These are phyloP conservation scores for Cynopterus brachyotis DNA, from an alignment of 2,113 vertebrate genomes.

Conservation along the genomic window DNA sequence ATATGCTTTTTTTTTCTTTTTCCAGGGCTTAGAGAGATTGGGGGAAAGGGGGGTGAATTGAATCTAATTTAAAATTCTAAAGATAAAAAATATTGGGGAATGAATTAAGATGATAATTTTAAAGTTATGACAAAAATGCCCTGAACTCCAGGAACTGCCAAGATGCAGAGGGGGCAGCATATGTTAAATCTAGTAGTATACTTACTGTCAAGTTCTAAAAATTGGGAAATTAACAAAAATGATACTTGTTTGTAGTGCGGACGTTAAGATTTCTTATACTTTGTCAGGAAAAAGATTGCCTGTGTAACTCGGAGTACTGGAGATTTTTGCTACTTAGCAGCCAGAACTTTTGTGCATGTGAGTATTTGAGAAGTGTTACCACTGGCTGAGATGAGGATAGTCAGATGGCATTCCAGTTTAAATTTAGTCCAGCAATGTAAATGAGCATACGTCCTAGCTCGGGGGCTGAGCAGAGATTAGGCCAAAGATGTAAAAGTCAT, in stretches of 20 bases:
- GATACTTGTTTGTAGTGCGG: neutral
- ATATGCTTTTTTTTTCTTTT: neutral
- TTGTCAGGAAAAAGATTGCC: neutral
- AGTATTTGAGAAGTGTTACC: neutral
- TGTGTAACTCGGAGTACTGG: neutral
- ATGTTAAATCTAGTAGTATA: no score
- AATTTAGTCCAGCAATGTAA: neutral
- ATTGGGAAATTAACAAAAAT: neutral
- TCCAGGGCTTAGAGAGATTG: neutral
- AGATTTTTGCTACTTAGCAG: no score
- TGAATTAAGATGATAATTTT: neutral
- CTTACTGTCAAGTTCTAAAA: neutral
- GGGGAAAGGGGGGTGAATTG: neutral
- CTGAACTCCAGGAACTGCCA: neutral
- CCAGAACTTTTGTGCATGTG: rapidly evolving
- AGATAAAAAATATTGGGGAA: neutral
- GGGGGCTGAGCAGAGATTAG: neutral
- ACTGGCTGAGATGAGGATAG: neutral
- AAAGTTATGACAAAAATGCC: neutral
- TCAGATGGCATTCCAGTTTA: neutral
- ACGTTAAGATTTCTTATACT: neutral
- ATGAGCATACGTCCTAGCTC: neutral
- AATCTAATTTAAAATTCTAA: neutral
- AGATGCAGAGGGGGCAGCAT: neutral
- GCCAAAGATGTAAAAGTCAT: neutral